phyloP scores from a whole-genome alignment of 2,797 vertebrate species.

The Helostoma temminkii region DNA sequence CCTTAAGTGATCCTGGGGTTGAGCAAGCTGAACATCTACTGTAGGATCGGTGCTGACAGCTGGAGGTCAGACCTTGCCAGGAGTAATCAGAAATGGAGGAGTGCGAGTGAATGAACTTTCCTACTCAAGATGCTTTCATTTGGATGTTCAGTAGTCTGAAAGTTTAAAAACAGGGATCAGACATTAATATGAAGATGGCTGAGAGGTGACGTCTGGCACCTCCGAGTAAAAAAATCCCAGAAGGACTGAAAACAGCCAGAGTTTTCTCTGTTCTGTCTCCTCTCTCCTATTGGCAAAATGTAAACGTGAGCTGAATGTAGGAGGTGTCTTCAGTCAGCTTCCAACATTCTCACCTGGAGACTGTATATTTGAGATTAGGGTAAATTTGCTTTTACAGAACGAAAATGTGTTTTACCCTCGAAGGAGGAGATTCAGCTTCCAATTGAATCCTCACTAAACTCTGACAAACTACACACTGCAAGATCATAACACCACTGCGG shows the following conservation, averaged over 20 bases:
- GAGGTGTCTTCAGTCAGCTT: not conserved
- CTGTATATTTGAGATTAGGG: not conserved
- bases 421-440: not conserved
- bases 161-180: slow-evolving; percentile 22
- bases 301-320: slow-evolving; percentile 10
- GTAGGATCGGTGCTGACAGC: slow-evolving; percentile 60
- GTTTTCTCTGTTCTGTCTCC: slow-evolving; percentile 4
- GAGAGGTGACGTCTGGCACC: slow-evolving; percentile 26
- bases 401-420: not conserved
- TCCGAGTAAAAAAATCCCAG: not conserved
- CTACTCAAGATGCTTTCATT: slow-evolving; percentile 30
- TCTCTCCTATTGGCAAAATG: slow-evolving; percentile 4
- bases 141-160: slow-evolving; percentile 12
- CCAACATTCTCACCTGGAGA: not conserved
- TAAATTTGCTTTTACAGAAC: not conserved
- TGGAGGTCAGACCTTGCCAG: slow-evolving; percentile 65
- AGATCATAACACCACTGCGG: no score
- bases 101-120: slow-evolving; percentile 38
- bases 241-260: slow-evolving; percentile 2
- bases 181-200: slow-evolving; percentile 16
- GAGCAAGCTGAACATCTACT: slow-evolving; percentile 58
- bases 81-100: slow-evolving; percentile 49
- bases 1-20: slow-evolving; percentile 60
- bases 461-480: not conserved
- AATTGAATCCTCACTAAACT: not conserved